Conservation (phyloP, 2,113 vertebrate genomes). For the Myiopsitta monachus region DNA sequence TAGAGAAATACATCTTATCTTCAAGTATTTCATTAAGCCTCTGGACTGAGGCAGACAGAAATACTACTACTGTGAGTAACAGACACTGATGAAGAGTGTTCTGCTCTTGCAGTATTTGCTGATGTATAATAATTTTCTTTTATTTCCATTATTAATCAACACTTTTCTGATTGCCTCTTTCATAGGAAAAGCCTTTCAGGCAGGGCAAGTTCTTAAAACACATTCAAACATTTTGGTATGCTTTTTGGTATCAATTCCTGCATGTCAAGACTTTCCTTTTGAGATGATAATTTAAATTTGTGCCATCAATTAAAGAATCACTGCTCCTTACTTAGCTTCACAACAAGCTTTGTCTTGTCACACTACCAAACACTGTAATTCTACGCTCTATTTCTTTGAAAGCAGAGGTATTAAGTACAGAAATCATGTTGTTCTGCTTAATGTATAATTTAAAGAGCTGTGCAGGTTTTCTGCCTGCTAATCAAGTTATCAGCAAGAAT, state of each 20-base stretch:
- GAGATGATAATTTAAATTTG: background rate
- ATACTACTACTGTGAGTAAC: background rate
- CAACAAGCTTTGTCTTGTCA: background rate
- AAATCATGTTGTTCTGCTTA: background rate
- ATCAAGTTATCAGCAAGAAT: background rate
- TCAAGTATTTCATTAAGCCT: background rate
- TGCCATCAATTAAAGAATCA: background rate
- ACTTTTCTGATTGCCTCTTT: background rate
- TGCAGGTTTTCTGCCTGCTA: background rate
- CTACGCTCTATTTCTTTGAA: background rate
- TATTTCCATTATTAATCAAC: background rate
- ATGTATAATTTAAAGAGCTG: background rate
- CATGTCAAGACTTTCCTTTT: background rate
- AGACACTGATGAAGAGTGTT: background rate
- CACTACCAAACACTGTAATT: background rate
- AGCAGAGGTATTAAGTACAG: background rate
- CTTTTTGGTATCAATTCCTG: background rate
- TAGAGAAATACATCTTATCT: background rate
- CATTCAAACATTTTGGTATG: background rate
- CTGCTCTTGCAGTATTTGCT: background rate
- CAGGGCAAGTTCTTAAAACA: background rate
- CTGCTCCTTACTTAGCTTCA: background rate
- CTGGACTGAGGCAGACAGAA: background rate
- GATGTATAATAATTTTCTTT: background rate
- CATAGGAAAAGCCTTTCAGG: background rate